Base-by-base conservation (phyloP, 1,140 invertebrate genomes). In the Pogonomyrmex barbatus region DNA sequence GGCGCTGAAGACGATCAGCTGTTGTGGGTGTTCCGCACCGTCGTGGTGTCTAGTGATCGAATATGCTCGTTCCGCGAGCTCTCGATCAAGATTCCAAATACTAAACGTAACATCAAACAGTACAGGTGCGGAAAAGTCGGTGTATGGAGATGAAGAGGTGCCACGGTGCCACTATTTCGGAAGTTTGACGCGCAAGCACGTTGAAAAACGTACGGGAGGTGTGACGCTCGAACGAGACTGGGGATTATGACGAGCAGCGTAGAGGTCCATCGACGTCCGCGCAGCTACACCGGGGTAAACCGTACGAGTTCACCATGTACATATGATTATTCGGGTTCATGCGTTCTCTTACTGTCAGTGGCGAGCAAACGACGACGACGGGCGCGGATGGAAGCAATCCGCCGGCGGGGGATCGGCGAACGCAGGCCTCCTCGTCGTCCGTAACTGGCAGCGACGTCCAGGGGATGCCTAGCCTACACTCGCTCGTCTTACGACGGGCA, bases 401-500 rank as follows among this genome's bases (percentile, higher is more conserved):
- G 33, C 8, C 79, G 30, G 8, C 5, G 24, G 33, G n/a, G 42
- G 47, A 54, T 24, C 68, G 68, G 54, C 86, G 56, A 77, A 52
- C 76, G 56, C 76, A 85, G 45, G 10, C 77, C 56, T 79, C 86
- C 63, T 8, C 77, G 77, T 81, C 77, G 85, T 62, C 70, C 45
- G 36, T 77, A 82, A 88, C 81, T 76, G 89, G 87, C 77, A 87
- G 90, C 91, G 88, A 92, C 90, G 91, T 91, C 89, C 87, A 93
- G 94, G 94, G 94, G 94, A 95, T 95, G 94, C 94, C 94, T 93
- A 95, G 94, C 92, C 94, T 95, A 94, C 94, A 95, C 79, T 94
- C 94, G 94, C 94, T 95, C 94, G 94, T 95, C 94, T 83, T 94
- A 91, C 91, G 94, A 94, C 94, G 94, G 94, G 94, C 94, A 87